Evolutionary conservation across 2,888 invertebrate species (phyloP), one percentile per base, ranked within the genome.

Genomic region (Sialis fuliginosa): DNA sequence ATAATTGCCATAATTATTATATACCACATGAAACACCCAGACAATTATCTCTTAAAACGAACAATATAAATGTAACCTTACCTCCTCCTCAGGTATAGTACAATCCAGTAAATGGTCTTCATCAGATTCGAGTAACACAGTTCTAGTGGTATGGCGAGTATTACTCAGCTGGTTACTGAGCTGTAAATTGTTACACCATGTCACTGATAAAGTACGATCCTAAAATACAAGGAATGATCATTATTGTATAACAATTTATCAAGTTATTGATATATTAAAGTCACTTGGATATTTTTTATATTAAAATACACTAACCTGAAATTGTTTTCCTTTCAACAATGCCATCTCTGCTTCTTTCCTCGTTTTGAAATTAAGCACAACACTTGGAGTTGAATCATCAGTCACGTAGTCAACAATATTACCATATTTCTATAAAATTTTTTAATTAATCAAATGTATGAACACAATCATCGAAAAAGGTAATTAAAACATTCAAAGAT

Each of bases 271-370:
- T 37, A 37, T 6, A 37, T 37, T 10, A 37, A n/a, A n/a, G 62
- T 62, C n/a, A 64, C 66, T 71, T 71, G 71, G n/a, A n/a, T 12
- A 68, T 69, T 40, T 71, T 64, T 31, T 67, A 8, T 8, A 37
- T 7, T 2, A 37, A 7, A 37, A 7, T 37, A 10, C 55, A 48
- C 67, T 64, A 58, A 81, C 81, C 63, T 79, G 78, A 56, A 89
- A 81, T 54, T 81, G 76, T 53, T 79, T 76, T 9, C 87, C 89
- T 58, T 85, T 81, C 48, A 77, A 67, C 54, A 81, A 64, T 1
- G 85, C 89, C 51, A 77, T 70, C 62, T 89, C 89, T 0, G 89
- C 88, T 58, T 84, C 82, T 58, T 81, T 79, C 42, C 89, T 71
- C 35, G 77, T 73, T 55, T 79, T 77, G 66, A 78, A 90, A 61